These are phyloP conservation scores for Colletes collaris DNA, from an alignment of 2,888 invertebrate species.

Conservation along the genomic window DNA sequence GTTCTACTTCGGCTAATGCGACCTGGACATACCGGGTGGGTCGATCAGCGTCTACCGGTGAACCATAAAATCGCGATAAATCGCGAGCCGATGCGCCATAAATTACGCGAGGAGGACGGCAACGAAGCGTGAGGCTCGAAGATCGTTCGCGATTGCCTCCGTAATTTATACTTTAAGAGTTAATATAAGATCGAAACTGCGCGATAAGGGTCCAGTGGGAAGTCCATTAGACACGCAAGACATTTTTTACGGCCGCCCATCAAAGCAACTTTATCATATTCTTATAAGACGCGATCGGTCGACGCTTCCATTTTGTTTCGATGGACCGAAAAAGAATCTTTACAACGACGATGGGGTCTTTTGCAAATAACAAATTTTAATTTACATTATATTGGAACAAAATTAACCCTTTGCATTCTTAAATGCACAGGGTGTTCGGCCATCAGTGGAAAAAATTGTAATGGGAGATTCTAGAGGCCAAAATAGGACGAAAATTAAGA, in stretches of 20 bases:
- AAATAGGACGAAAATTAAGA: too few species aligned
- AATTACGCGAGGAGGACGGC: conserved; percentile 66
- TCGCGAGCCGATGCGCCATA: conserved; percentile 66
- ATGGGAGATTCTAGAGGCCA: too few species aligned
- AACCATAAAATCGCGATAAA: conserved; percentile 71
- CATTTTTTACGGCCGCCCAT: conserved; percentile 37
- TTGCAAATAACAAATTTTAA: too few species aligned
- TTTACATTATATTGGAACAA: too few species aligned
- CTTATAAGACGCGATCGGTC: conserved; percentile 12
- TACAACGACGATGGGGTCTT: too few species aligned
- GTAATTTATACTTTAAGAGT: conserved; percentile 62
- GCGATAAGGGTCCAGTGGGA: conserved; percentile 50
- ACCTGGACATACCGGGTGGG: conserved; percentile 61
- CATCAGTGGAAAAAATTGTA: too few species aligned
- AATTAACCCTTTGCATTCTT: too few species aligned
- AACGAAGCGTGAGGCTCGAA: conserved; percentile 50
- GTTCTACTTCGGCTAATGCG: conserved; percentile 71
- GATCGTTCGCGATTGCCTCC: conserved; percentile 54
- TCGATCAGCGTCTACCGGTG: conserved; percentile 69
- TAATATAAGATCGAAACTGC: conserved; percentile 60
- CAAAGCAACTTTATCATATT: conserved; percentile 41
- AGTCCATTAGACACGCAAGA: conserved; percentile 57
- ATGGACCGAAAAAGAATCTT: too few species aligned
- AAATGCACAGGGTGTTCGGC: too few species aligned
- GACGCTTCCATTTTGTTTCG: background rate